phyloP scores from a whole-genome alignment of 2,888 invertebrate genomes.

The Sipha maydis region DNA sequence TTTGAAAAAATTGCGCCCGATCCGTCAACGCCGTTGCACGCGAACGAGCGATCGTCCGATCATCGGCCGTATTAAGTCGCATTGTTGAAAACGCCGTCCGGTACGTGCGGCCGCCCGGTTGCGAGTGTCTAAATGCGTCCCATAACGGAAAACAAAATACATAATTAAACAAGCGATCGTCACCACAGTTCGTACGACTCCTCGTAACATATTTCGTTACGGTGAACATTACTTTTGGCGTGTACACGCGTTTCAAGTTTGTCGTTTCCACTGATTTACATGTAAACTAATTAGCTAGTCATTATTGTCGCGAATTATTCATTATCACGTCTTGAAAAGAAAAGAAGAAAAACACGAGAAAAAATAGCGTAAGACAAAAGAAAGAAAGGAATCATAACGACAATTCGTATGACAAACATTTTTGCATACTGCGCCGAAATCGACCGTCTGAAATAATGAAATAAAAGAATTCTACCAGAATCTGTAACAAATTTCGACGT shows the following conservation, averaged over 20 bases:
- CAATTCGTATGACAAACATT: background rate
- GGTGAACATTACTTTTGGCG: background rate
- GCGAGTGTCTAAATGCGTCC: too few relatives aligned
- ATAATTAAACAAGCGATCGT: too few relatives aligned
- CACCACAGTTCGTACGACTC: too few relatives aligned
- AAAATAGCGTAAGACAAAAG: background rate
- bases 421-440: background rate
- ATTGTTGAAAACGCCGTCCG: too few relatives aligned
- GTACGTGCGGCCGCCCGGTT: too few relatives aligned
- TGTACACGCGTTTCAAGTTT: background rate
- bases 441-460: background rate
- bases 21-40: too few relatives aligned
- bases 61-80: too few relatives aligned
- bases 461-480: background rate
- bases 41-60: too few relatives aligned
- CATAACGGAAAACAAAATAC: too few relatives aligned
- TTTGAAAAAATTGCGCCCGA: too few relatives aligned
- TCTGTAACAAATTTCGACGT: background rate
- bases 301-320: conserved; percentile 3
- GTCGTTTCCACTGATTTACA: background rate
- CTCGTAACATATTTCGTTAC: too few relatives aligned
- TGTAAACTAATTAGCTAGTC: background rate
- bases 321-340: background rate
- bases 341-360: background rate
- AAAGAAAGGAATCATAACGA: background rate